Evolutionary conservation across 2,797 vertebrate genomes (phyloP), one percentile per base, ranked within the genome.

Genomic region (Sebastes itinus): DNA sequence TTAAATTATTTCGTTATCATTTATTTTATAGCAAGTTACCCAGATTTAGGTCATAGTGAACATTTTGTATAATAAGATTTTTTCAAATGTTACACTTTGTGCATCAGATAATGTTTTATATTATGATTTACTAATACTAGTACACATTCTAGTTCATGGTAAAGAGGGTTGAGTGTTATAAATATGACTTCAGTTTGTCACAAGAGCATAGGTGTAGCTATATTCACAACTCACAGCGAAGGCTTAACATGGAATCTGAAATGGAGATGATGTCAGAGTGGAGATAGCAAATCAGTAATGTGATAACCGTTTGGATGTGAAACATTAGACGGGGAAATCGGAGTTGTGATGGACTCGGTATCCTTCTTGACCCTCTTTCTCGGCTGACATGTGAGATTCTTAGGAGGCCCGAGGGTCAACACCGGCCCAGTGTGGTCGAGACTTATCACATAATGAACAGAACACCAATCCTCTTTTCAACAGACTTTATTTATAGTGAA

Each of bases 361-460:
- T 92, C 84, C 91, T 91, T 87, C 87, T 81, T 81, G 82, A 91
- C 84, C 84, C 81, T 80, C 81, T 86, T 83, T 90, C 90, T 84
- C 67, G 83, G 89, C 87, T 84, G 93, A 92, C 87, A 92, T 81
- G 85, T 84, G 90, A 93, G 92, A 94, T 92, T 92, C 92, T 91
- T 90, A 35, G 28, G 90, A 90, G 87, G 89, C 86, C 86, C 70
- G 65, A 80, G 81, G 92, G 92, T 93, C 92, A 92, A 87, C 84
- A 56, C 59, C 28, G 75, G 71, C 76, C 62, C 74, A 5, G 76
- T 49, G 89, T 81, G 88, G 85, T 90, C 72, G 62, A 80, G 79
- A 87, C 81, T 84, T 58, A 81, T 90, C 86, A 83, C 84, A 88
- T 27, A 91, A 92, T 72, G 74, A 92, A 82, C 77, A 89, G 33